phyloP scores from a whole-genome alignment of 2,113 vertebrate species.

The Porphyrio hochstetteri region DNA sequence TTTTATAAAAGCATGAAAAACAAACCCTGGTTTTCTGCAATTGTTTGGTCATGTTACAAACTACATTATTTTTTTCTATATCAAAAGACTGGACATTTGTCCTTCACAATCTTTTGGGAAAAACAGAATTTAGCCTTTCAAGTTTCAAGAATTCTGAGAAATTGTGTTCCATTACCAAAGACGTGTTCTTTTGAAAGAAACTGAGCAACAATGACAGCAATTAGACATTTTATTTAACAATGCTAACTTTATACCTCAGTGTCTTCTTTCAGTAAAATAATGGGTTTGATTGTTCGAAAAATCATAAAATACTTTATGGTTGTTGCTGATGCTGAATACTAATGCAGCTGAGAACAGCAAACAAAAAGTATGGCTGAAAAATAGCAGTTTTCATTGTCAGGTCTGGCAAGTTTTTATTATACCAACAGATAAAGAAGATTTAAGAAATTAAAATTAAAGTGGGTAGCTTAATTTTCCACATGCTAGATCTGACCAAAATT shows the following conservation, averaged over 20 bases:
- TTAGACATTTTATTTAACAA: not conserved
- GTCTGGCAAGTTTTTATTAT: not conserved
- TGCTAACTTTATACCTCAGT: not conserved
- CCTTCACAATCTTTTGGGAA: not conserved
- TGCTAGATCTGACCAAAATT: not conserved
- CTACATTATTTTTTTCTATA: not conserved
- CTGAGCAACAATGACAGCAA: not conserved
- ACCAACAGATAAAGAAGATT: not conserved
- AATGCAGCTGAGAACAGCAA: not conserved
- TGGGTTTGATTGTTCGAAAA: not conserved
- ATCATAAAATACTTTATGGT: not conserved
- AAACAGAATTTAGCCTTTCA: not conserved
- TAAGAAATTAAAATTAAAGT: not conserved
- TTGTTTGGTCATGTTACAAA: not conserved
- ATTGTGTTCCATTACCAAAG: not conserved
- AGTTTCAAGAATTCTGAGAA: not conserved
- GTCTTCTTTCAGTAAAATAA: slow-evolving; percentile 22
- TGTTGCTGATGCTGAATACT: not conserved
- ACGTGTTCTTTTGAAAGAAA: not conserved
- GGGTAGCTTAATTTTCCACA: not conserved
- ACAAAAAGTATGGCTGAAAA: not conserved
- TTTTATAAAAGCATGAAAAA: not conserved
- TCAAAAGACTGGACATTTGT: not conserved
- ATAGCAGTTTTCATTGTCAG: not conserved
- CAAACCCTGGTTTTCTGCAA: not conserved